Evolutionary conservation across 1,140 invertebrate species (phyloP).

Genomic region (Bombus picipes): DNA sequence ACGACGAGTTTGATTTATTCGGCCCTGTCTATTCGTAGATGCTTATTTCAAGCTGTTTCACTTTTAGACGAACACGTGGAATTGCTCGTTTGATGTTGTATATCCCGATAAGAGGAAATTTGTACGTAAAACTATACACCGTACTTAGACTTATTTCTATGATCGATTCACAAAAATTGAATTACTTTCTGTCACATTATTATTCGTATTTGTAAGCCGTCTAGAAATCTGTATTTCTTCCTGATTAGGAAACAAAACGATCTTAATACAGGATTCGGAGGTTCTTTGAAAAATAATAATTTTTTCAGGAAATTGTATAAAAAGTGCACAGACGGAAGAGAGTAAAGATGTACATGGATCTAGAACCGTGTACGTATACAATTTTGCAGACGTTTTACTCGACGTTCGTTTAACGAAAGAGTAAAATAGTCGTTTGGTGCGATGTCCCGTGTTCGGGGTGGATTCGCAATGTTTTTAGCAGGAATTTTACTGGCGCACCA

Average conservation of each 20-base stretch:
- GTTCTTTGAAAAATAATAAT: no score
- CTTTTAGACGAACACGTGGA: constrained; percentile 29
- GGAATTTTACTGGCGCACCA: not conserved
- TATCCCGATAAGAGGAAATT: no score
- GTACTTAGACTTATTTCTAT: not conserved
- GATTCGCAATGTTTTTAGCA: not conserved
- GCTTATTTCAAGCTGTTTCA: constrained; percentile 10
- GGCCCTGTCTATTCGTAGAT: constrained; percentile 10
- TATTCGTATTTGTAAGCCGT: not conserved
- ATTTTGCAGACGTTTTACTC: not conserved
- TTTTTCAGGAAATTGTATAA: not conserved
- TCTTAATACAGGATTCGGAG: not conserved
- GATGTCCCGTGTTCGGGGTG: no score
- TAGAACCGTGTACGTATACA: not conserved
- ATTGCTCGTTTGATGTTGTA: not conserved
- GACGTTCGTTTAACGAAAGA: not conserved
- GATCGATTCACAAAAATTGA: not conserved
- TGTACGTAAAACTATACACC: not conserved
- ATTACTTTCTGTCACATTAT: not conserved
- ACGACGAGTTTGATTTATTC: constrained; percentile 72
- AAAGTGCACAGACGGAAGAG: not conserved
- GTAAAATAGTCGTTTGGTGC: not conserved
- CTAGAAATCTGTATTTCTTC: not conserved
- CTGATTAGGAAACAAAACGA: not conserved
- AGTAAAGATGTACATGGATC: not conserved